Percentiles rank a stretch among this genome's conserved stretches.
Conservation (phyloP, 2,888 invertebrate species). For the Parnassius smintheus region DNA sequence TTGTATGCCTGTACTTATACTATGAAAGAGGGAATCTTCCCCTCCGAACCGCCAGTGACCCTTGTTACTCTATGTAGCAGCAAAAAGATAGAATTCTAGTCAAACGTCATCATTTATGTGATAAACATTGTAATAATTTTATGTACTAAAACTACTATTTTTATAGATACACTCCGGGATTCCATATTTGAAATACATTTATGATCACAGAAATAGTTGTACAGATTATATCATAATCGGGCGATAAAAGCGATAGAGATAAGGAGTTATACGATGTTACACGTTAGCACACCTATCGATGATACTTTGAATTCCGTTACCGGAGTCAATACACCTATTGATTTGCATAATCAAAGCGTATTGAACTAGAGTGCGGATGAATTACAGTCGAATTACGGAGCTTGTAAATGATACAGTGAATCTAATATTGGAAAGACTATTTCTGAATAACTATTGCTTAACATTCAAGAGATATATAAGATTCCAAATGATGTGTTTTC, state of each 20-base stretch:
- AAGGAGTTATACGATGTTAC: conserved; percentile 17
- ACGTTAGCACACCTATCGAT: conserved; percentile 22
- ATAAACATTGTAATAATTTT: too few relatives aligned
- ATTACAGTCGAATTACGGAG: conserved; percentile 38
- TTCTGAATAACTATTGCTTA: conserved; percentile 15
- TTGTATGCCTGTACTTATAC: too few relatives aligned
- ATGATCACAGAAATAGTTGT: conserved; percentile 17
- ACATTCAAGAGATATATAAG: neutral
- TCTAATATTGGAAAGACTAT: conserved; percentile 25
- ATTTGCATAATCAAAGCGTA: conserved; percentile 45
- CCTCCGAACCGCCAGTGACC: too few relatives aligned
- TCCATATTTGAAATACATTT: conserved; percentile 15
- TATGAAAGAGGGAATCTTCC: too few relatives aligned
- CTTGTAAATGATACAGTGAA: conserved; percentile 28
- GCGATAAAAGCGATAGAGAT: conserved; percentile 20
- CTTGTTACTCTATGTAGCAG: too few relatives aligned
- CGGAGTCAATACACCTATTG: conserved; percentile 36
- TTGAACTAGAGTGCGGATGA: conserved; percentile 32
- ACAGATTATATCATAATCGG: conserved; percentile 17
- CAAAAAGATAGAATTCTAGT: too few relatives aligned
- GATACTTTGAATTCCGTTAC: conserved; percentile 35
- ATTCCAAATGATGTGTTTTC: neutral
- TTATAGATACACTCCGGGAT: neutral
- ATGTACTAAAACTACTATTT: too few relatives aligned
- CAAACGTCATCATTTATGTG: too few relatives aligned